A percentile compares a stretch with the other conserved stretches of the same genome.
Evolutionary conservation across 1,140 invertebrate genomes (phyloP).

Genomic region (Drosophila melanica): DNA sequence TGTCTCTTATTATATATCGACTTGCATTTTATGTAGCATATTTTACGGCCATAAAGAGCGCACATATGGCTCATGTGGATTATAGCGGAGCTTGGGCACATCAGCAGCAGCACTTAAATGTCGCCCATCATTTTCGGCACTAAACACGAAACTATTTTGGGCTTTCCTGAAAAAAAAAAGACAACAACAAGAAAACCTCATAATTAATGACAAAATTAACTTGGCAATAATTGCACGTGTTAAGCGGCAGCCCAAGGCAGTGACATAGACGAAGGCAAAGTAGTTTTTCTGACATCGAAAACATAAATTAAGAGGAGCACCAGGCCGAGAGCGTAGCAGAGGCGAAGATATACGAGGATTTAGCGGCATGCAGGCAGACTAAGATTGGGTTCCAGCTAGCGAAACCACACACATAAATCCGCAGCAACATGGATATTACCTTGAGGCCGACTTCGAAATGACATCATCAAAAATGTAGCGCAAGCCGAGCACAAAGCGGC

Average conservation of each 20-base stretch:
- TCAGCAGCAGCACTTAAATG: slow-evolving; percentile 56
- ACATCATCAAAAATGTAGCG: slow-evolving; percentile 80
- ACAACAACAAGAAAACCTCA: slow-evolving; percentile 38
- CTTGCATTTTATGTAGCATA: slow-evolving; percentile 69
- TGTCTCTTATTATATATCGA: slow-evolving; percentile 46
- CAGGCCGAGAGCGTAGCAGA: slow-evolving; percentile 6
- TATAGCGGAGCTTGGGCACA: slow-evolving; percentile 38
- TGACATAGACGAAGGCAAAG: neutral
- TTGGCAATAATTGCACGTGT: slow-evolving; percentile 70
- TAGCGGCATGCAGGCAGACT: slow-evolving; percentile 32
- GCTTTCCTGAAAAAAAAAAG: neutral
- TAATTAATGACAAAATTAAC: slow-evolving; percentile 81
- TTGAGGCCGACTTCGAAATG: slow-evolving; percentile 67
- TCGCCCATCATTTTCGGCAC: slow-evolving; percentile 67
- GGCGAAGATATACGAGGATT: slow-evolving; percentile 20
- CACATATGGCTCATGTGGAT: slow-evolving; percentile 54
- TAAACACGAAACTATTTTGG: slow-evolving; percentile 74
- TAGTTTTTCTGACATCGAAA: slow-evolving; percentile 41
- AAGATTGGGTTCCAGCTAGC: slow-evolving; percentile 38
- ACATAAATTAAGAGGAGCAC: slow-evolving; percentile 61
- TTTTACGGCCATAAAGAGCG: slow-evolving; percentile 64
- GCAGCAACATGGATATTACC: slow-evolving; percentile 71
- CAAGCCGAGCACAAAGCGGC: slow-evolving; percentile 68
- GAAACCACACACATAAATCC: slow-evolving; percentile 56
- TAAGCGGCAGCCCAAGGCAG: slow-evolving; percentile 8